These are phyloP conservation scores for Coregonus sp. DNA, from an alignment of 2,797 vertebrate genomes.

Conservation along the genomic window DNA sequence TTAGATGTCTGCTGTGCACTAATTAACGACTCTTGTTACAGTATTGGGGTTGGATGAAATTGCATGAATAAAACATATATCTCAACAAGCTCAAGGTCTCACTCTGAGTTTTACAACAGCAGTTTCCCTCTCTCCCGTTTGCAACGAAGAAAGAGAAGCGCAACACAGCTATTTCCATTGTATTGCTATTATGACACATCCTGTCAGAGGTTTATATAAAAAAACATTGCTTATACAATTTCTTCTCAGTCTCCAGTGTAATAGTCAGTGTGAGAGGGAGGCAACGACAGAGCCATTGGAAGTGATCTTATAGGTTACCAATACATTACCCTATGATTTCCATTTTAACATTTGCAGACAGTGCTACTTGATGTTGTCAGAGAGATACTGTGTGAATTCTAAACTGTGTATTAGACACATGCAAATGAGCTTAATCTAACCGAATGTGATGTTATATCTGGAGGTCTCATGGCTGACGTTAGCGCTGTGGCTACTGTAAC, in stretches of 20 bases:
- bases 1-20: conserved; percentile 35
- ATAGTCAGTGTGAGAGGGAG: background rate
- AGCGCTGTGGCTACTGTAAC: conserved; percentile 40
- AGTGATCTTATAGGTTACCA: background rate
- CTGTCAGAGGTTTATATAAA: background rate
- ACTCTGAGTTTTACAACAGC: background rate
- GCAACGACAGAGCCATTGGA: background rate
- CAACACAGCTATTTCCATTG: background rate
- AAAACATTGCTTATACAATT: background rate
- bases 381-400: background rate
- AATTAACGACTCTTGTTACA: conserved; percentile 41
- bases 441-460: conserved; percentile 10
- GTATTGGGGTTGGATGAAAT: conserved; percentile 11
- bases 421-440: conserved; percentile 32
- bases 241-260: background rate
- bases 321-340: background rate
- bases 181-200: background rate
- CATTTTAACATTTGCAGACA: background rate
- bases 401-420: conserved; percentile 2
- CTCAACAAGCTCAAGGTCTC: background rate
- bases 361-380: background rate
- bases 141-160: background rate
- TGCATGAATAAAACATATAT: conserved; percentile 35
- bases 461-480: conserved; percentile 24
- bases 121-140: background rate